These are phyloP conservation scores for Mustela nigripes DNA, from an alignment of 2,113 vertebrate genomes.

Conservation along the genomic window DNA sequence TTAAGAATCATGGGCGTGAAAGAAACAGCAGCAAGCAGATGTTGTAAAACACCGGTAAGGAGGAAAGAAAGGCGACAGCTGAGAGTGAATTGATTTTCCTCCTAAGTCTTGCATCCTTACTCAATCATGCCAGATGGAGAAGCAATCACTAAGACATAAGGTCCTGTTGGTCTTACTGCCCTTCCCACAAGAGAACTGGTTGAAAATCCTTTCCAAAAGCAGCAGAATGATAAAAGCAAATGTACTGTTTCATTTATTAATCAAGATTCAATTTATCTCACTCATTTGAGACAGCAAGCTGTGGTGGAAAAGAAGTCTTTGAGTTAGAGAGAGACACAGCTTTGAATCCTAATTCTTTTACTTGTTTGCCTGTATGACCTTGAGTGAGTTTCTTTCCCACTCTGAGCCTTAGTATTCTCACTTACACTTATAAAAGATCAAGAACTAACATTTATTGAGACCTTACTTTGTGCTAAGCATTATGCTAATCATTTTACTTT, in stretches of 20 bases:
- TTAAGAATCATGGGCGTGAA: conserved; percentile 42
- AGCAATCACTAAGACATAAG: conserved; percentile 64
- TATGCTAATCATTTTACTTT: conserved; percentile 7
- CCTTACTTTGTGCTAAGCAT: conserved; percentile 17
- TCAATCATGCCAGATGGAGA: conserved; percentile 75
- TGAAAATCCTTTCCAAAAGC: conserved; percentile 57
- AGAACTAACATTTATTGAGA: conserved; percentile 38
- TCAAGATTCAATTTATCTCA: conserved; percentile 80
- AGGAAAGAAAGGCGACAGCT: conserved; percentile 45
- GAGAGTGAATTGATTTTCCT: conserved; percentile 72
- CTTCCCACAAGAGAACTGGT: conserved; percentile 56
- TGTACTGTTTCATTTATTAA: conserved; percentile 78
- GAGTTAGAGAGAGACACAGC: neutral
- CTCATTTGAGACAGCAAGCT: conserved; percentile 69
- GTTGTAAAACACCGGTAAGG: conserved; percentile 67
- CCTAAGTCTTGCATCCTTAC: neutral
- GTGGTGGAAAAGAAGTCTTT: conserved; percentile 46
- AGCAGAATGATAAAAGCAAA: conserved; percentile 72
- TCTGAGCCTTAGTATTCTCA: neutral
- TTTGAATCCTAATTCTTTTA: conserved; percentile 73
- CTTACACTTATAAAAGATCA: conserved; percentile 43
- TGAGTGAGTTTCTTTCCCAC: conserved; percentile 42
- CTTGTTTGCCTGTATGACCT: conserved; percentile 61
- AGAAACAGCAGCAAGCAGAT: conserved; percentile 68
- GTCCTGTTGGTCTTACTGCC: conserved; percentile 56